Percentiles rank a stretch among this genome's conserved stretches.
phyloP scores from a whole-genome alignment of 2,888 invertebrate genomes.

The Cerastoderma edule region DNA sequence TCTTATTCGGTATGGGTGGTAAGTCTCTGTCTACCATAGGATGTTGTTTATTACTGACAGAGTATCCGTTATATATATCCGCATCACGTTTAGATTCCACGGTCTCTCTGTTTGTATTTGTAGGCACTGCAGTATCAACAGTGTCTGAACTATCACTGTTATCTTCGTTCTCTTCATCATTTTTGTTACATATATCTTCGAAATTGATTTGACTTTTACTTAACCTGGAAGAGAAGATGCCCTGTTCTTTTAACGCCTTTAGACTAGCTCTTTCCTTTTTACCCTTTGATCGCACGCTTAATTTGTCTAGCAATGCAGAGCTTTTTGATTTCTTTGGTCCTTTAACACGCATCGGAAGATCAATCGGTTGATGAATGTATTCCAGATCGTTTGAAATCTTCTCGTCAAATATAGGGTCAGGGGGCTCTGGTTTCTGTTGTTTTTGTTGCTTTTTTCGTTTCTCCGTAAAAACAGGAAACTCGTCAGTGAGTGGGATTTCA shows the following conservation, averaged over 20 bases:
- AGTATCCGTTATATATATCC: slow-evolving; percentile 50
- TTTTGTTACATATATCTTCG: slow-evolving; percentile 59
- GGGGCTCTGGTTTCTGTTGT: slow-evolving; percentile 4
- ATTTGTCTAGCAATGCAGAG: slow-evolving; percentile 72
- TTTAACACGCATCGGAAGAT: slow-evolving; percentile 72
- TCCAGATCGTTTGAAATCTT: not conserved
- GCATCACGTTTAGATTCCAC: slow-evolving; percentile 33
- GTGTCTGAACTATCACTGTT: slow-evolving; percentile 20
- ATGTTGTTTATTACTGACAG: slow-evolving; percentile 29
- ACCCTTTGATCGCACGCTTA: slow-evolving; percentile 72
- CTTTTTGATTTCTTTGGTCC: slow-evolving; percentile 72
- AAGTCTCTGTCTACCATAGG: slow-evolving; percentile 71
- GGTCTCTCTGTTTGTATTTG: not conserved
- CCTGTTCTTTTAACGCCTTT: slow-evolving; percentile 74
- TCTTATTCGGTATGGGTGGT: slow-evolving; percentile 73
- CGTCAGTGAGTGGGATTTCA: slow-evolving; percentile 65
- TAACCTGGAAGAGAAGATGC: slow-evolving; percentile 77
- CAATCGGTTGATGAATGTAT: slow-evolving; percentile 39
- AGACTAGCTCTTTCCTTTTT: slow-evolving; percentile 76
- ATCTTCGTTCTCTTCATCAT: slow-evolving; percentile 33
- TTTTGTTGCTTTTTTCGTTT: slow-evolving; percentile 50
- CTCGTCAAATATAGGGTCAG: not conserved
- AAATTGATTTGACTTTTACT: slow-evolving; percentile 71
- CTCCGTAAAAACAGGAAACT: slow-evolving; percentile 62
- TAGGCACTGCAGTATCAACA: not conserved